Percentiles rank a stretch among this genome's conserved stretches.
Conservation (phyloP, 2,797 vertebrate genomes). For the Astyanax mexicanus region DNA sequence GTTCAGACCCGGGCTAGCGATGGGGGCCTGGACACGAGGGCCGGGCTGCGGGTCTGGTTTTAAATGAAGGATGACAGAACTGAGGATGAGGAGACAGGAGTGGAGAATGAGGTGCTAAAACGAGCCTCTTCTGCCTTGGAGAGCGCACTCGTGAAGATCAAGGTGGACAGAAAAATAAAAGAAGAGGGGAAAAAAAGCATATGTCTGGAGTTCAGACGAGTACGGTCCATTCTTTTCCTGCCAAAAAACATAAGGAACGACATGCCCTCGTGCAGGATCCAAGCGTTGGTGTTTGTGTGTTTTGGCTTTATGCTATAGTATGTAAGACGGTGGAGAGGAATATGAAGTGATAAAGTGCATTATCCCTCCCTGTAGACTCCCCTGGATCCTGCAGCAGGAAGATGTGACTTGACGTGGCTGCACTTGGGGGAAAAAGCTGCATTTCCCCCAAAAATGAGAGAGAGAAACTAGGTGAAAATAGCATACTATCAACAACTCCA, state of each 20-base stretch:
- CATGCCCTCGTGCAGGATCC: not conserved
- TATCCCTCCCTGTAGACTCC: conserved; percentile 44
- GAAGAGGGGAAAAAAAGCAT: not conserved
- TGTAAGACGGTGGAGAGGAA: not conserved
- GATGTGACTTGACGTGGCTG: conserved; percentile 42
- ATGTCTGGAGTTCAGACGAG: not conserved
- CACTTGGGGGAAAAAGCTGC: conserved; percentile 13
- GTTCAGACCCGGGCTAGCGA: conserved; percentile 23
- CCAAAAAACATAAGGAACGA: conserved; percentile 19
- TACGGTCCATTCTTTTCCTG: not conserved
- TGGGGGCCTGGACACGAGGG: conserved; percentile 9
- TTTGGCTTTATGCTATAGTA: conserved; percentile 5
- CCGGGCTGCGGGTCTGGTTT: conserved; percentile 29
- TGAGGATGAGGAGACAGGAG: conserved; percentile 51
- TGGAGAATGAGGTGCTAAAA: conserved; percentile 45
- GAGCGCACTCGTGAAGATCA: conserved; percentile 27
- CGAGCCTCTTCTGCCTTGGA: conserved; percentile 32
- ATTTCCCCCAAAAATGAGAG: conserved; percentile 12
- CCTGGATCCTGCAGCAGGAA: conserved; percentile 12
- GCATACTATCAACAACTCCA: no score
- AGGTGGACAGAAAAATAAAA: not conserved
- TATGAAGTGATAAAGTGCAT: conserved; percentile 18
- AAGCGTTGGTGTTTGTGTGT: not conserved
- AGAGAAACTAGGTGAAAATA: no score
- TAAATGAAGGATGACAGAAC: conserved; percentile 57